These are phyloP conservation scores for Anthopleura xanthogrammica DNA, from an alignment of 92 coral and sea anemone genomes.

Conservation along the genomic window DNA sequence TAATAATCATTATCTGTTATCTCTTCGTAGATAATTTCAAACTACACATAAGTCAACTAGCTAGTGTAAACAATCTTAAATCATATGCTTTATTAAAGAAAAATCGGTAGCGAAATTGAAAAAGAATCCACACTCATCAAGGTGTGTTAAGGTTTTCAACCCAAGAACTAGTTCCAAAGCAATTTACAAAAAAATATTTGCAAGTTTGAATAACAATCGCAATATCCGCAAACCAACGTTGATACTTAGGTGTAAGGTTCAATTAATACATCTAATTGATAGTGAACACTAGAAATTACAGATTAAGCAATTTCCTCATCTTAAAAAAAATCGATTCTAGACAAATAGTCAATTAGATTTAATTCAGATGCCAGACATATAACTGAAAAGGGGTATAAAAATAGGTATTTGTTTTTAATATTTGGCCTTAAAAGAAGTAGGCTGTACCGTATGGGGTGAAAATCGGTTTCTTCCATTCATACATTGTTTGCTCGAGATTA, in stretches of 20 bases:
- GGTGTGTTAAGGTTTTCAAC: neutral
- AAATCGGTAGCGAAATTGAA: neutral
- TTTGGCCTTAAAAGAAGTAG: neutral
- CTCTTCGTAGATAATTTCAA: neutral
- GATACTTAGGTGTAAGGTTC: neutral
- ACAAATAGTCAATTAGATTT: neutral
- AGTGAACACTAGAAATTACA: neutral
- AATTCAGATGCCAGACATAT: neutral
- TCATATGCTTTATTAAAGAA: neutral
- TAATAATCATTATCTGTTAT: neutral
- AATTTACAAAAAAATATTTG: neutral
- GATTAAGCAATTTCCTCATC: neutral
- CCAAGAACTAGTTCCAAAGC: neutral
- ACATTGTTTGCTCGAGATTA: neutral
- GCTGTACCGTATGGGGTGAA: neutral
- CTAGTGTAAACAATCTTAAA: neutral
- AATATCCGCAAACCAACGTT: conserved; percentile 1
- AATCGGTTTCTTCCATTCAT: neutral
- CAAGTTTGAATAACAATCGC: neutral
- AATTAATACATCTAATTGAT: conserved; percentile 5
- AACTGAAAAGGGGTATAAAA: neutral
- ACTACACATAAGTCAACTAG: neutral
- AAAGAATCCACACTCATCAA: neutral
- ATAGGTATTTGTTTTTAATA: neutral
- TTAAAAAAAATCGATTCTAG: neutral